Conservation (phyloP, 2,113 vertebrate genomes). For the Mastomys coucha region DNA sequence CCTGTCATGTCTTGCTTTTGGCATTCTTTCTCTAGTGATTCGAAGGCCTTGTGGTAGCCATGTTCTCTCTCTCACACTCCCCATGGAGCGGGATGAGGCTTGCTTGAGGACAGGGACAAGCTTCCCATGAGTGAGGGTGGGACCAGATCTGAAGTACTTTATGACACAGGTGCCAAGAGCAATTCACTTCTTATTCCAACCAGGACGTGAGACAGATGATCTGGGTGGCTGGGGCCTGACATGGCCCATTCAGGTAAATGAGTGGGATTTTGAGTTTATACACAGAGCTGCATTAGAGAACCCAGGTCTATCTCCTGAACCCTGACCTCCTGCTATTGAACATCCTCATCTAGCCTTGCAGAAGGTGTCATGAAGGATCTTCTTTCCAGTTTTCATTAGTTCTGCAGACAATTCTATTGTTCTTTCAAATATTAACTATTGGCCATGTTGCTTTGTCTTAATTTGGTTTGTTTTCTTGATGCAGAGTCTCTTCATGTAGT, state of each 20-base stretch:
- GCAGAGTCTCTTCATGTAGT: neutral
- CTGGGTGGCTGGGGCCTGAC: rapidly evolving
- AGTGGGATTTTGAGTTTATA: rapidly evolving
- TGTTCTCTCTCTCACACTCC: too few species aligned
- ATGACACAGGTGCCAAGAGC: neutral
- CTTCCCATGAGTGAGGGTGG: rapidly evolving
- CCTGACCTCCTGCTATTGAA: rapidly evolving
- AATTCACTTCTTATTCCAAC: rapidly evolving
- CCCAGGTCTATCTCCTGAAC: neutral
- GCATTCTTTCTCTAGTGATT: neutral
- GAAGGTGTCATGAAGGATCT: neutral
- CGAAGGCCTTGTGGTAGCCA: rapidly evolving
- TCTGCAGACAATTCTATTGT: neutral
- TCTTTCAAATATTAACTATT: neutral
- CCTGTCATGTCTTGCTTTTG: rapidly evolving
- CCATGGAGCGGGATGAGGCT: rapidly evolving
- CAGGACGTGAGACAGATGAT: rapidly evolving
- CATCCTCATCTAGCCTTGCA: too few species aligned
- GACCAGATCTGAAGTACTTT: neutral
- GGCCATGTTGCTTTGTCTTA: neutral
- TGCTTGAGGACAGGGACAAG: neutral
- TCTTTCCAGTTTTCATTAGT: neutral
- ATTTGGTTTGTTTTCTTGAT: neutral
- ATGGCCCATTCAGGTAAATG: rapidly evolving
- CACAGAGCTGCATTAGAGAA: neutral